Base-by-base conservation (phyloP, 2,113 vertebrate genomes). In the Poicephalus gulielmi region DNA sequence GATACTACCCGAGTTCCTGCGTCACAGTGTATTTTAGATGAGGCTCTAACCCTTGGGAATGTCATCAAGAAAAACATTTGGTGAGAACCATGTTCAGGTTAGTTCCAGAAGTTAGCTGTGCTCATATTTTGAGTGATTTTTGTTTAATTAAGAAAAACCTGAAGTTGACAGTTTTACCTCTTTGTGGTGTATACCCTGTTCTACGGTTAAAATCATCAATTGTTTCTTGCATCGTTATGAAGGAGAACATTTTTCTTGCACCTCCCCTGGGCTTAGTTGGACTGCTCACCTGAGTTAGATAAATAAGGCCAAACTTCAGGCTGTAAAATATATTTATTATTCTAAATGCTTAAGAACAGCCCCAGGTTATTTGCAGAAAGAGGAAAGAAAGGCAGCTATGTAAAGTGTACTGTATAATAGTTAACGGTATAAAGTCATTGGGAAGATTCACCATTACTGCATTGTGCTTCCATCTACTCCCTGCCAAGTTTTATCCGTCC, bases 281-380 rank as follows among this genome's bases (percentile, higher is more conserved):
- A 39, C 79, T 86, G 59, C 76, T 95, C 83, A 95, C 87, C 85
- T 93, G 90, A 94, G 64, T 67, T 78, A 94, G 92, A 96, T 83
- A 88, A 96, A 96, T 96, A 92, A 13, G 25, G 43, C 75, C 43
- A 60, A 88, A 91, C 90, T 94, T 91, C 47, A 77, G 64, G 59
- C 87, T 81, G 80, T 96, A 95, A 95, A 67, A 96, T 94, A 53
- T 95, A 85, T 92, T 89, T 96, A 76, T 92, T 92, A 57, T 85
- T 96, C 66, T 76, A 92, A 91, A 69, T 85, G 57, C 41, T 73
- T 83, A 83, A 90, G 75, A 80, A 41, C 18, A 83, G 47, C 79
- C 67, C 30, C 30, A 44, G 68, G 20, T 28, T 15, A 50, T 88
- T 53, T 68, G 31, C n/a, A 46, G 83, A 43, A 46, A 63, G 62